Evolutionary conservation across 2,888 invertebrate genomes (phyloP), one percentile per base, ranked within the genome.

Genomic region (Hypselothyrea guttata): DNA sequence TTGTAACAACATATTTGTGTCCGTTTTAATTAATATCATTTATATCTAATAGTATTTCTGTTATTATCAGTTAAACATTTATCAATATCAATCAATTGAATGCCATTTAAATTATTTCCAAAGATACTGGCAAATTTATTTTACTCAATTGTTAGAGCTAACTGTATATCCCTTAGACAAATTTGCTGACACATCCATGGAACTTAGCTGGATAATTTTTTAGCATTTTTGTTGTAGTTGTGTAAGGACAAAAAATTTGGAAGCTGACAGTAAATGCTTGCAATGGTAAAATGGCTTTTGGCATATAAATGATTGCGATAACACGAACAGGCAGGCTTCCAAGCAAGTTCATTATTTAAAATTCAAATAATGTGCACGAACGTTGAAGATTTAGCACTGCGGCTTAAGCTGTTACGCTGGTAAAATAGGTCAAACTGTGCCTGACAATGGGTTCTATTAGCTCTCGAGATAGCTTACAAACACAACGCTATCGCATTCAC

Each of bases 271-370:
- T n/a, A 4, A 11, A 37, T 16, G 16, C 27, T 47, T 35, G 27
- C 4, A 11, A 35, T 12, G 15, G 9, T 2, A 7, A 13, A 45
- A 46, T 3, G 33, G 18, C 12, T 34, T 33, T 7, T 33, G 40
- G 68, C 59, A 72, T 57, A 55, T 57, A 72, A 55, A 60, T 70
- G 57, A 60, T 71, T 59, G 68, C 67, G 68, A 71, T 68, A 71
- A 71, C 71, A 56, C 64, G 53, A 51, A 49, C 60, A 60, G 67
- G 65, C 67, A 73, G n/a, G n/a, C n/a, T n/a, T n/a, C 58, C 46
- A 64, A 62, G 68, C 56, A 49, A 61, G 49, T 65, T 60, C 22
- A 56, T 68, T 58, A 65, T 60, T 71, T 56, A 33, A 62, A 68
- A 74, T 71, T 71, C 51, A 68, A 74, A 75, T 73, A 62, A 72